Evolutionary conservation across 2,888 invertebrate species (phyloP), one percentile per base, ranked within the genome.

Genomic region (Orgyia antiqua): DNA sequence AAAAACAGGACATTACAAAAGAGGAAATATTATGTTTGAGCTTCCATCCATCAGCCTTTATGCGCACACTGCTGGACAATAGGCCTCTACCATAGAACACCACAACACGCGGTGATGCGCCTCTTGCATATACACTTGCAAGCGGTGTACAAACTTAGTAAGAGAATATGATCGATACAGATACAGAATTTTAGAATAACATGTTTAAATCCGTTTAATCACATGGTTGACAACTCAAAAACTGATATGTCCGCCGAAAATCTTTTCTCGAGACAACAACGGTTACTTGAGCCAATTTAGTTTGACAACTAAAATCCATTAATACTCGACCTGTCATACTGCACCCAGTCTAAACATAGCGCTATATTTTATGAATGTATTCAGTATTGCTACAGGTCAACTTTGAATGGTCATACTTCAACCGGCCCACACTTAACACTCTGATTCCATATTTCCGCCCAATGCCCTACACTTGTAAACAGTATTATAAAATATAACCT

Each of bases 221-320:
- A n/a, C n/a, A 4, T 15, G 15, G 6, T 15, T 6, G 15, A 19
- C 42, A 42, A 38, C 52, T 47, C 51, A 53, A 57, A 56, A 58
- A 54, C 52, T 51, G 36, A 66, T 59, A 59, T 69, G 66, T 69
- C 70, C 67, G 66, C 50, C 58, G 46, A 54, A 65, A 61, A 52
- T 58, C 51, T 46, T 60, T 60, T 67, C 72, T 69, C 57, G 65
- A 76, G 77, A 75, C 71, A 62, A 61, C 62, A 58, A 62, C 60
- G 61, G 70, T 76, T 80, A 80, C 80, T 83, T 78, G 67, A 79
- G 71, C 72, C 84, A 84, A 84, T 83, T 86, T 80, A 82, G 60
- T 52, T 46, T 51, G 42, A 58, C 64, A 53, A 54, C 52, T 24
- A 41, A 45, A 49, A 12, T 45, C 84, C 80, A 79, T 39, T 47